Percentiles rank a stretch among this genome's conserved stretches.
Evolutionary conservation across 2,113 vertebrate genomes (phyloP).

Genomic region (Cyphomyrus discorhynchus): DNA sequence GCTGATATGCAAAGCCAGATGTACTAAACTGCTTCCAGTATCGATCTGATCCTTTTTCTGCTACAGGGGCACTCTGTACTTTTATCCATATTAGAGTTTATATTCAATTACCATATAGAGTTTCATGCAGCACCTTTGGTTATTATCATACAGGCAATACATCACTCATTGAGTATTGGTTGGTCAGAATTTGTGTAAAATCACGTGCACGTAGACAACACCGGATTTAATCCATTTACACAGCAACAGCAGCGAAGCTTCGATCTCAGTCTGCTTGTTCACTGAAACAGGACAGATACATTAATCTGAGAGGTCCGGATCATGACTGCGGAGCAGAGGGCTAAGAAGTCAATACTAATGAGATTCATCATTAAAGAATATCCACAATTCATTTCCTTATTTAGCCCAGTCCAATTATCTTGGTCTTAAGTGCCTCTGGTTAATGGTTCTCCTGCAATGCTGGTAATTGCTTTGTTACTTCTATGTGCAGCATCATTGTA

Average conservation of each 20-base stretch:
- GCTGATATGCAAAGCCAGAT: neutral
- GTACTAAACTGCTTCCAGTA: neutral
- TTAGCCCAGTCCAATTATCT: constrained; percentile 18
- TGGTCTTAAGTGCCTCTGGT: constrained; percentile 10
- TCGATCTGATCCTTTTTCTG: neutral
- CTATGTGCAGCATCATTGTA: neutral
- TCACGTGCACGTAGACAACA: neutral
- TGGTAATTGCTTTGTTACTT: constrained; percentile 9
- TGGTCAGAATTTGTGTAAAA: no score
- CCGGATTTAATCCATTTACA: neutral
- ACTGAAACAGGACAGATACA: neutral
- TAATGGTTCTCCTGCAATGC: constrained; percentile 6
- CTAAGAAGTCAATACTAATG: constrained; percentile 11
- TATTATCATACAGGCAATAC: neutral
- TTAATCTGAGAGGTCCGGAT: neutral
- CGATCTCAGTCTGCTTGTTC: neutral
- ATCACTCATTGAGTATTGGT: neutral
- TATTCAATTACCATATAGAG: neutral
- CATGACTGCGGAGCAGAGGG: neutral
- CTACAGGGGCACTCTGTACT: neutral
- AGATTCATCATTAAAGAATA: constrained; percentile 20
- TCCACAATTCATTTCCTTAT: constrained; percentile 17
- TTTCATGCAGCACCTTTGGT: neutral
- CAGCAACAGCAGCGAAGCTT: neutral
- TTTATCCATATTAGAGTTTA: neutral